These are phyloP conservation scores for Erpobdella octoculata DNA, from an alignment of 2,888 invertebrate genomes.

Conservation along the genomic window DNA sequence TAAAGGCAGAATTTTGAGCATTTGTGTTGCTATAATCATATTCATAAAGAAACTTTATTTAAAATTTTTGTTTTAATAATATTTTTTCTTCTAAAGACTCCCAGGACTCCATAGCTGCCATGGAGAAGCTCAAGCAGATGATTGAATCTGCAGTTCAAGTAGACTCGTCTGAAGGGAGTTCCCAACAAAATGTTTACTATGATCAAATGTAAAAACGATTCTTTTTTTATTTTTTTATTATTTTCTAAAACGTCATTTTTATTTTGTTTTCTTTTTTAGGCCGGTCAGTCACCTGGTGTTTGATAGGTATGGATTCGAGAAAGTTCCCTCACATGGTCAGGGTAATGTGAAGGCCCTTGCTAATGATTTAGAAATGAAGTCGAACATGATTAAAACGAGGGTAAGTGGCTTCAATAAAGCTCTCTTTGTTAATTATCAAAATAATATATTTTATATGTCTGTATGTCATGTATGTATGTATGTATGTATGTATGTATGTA, in stretches of 20 bases:
- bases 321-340: background rate
- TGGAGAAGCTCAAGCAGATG: background rate
- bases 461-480: background rate
- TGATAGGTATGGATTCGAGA: slow-evolving; percentile 20
- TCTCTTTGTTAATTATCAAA: background rate
- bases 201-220: background rate
- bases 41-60: too few species aligned
- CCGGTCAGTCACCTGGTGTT: slow-evolving; percentile 8
- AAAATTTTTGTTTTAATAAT: too few species aligned
- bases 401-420: background rate
- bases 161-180: too few species aligned
- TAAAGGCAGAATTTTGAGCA: too few species aligned
- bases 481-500: background rate
- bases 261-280: background rate
- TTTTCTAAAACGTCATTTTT: background rate
- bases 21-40: too few species aligned
- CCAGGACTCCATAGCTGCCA: background rate
- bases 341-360: background rate
- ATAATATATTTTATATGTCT: background rate
- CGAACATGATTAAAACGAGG: background rate
- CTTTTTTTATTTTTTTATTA: background rate
- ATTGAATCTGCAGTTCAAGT: too few species aligned
- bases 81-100: too few species aligned
- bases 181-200: too few species aligned
- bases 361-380: background rate